Base-by-base conservation (phyloP, 2,113 vertebrate species). In the Thermophis baileyi region DNA sequence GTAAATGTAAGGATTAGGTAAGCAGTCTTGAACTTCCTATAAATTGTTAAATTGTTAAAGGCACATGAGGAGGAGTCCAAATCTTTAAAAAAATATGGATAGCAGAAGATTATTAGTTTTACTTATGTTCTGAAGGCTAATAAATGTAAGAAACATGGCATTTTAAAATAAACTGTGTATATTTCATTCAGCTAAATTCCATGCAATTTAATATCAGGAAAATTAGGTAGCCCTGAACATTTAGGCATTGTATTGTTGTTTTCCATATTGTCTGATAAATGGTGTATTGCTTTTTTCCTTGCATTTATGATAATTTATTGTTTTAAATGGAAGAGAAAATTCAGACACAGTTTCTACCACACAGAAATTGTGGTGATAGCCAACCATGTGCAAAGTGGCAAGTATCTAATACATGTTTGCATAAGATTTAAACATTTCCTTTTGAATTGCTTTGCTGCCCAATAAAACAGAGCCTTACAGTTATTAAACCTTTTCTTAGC, bases 401-500 rank as follows among this genome's bases (percentile, higher is more conserved):
- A 95, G 86, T 50, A 96, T 97, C 96, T 94, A 97, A 95, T 90
- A 81, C 22, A 86, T 89, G 90, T 96, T 97, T 97, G 96, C 93
- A 93, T 95, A 97, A 97, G 95, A 95, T 35, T 10, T 57, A 93
- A 92, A 91, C 16, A 22, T 49, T 95, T 96, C 74, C 46, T 96
- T 98, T 95, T 94, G 90, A 93, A 96, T 94, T 60, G 4, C 24
- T 12, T 94, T 96, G 44, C 92, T 85, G 88, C 87, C 92, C 94
- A 96, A 91, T 92, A 97, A 96, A 97, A 96, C 87, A 50, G 2
- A 95, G 94, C 40, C 93, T 86, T 93, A 97, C 91, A 97, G 95
- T 96, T 94, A 95, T 95, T 91, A 97, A 97, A 97, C 94, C 93
- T 97, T 97, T 97, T 94, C 96, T 96, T 94, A 96, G 95, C 69